These are phyloP conservation scores for Prostheceraeus crozeri DNA, from an alignment of 2,888 invertebrate genomes.

Conservation along the genomic window DNA sequence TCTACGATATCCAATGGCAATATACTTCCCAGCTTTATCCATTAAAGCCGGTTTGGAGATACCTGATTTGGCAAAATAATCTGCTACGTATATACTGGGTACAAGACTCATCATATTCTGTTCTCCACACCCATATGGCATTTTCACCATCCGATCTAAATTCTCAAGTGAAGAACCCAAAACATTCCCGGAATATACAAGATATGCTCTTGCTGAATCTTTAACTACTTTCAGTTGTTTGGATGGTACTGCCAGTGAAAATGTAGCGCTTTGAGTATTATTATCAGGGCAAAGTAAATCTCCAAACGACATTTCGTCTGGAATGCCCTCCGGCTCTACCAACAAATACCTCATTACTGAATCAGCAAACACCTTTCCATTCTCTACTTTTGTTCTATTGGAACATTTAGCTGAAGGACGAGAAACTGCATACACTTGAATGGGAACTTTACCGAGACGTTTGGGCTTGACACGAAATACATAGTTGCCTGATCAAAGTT, in stretches of 20 bases:
- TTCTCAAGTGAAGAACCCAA: slow-evolving; percentile 16
- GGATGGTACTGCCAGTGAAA: not conserved
- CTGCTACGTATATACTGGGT: slow-evolving; percentile 25
- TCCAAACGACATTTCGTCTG: slow-evolving; percentile 4
- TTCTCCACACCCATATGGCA: slow-evolving; percentile 27
- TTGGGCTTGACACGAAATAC: slow-evolving; percentile 30
- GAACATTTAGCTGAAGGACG: slow-evolving; percentile 26
- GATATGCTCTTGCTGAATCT: slow-evolving; percentile 13
- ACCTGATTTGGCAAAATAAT: not conserved
- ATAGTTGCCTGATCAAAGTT: slow-evolving; percentile 19
- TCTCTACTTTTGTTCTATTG: slow-evolving; percentile 10
- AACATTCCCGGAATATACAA: slow-evolving; percentile 14
- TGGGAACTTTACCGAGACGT: slow-evolving; percentile 22
- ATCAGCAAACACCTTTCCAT: slow-evolving; percentile 23
- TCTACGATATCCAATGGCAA: not conserved
- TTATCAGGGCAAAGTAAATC: slow-evolving; percentile 18
- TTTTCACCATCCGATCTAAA: slow-evolving; percentile 7
- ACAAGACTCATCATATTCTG: slow-evolving; percentile 25
- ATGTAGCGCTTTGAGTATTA: not conserved
- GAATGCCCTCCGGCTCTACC: slow-evolving; percentile 21
- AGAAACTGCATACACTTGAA: slow-evolving; percentile 19
- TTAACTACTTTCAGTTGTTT: slow-evolving; percentile 3
- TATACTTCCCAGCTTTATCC: slow-evolving; percentile 10
- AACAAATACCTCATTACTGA: slow-evolving; percentile 11
- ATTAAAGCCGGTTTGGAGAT: not conserved